phyloP scores from a whole-genome alignment of 2,113 vertebrate species.

The Chaenogobius annularis region DNA sequence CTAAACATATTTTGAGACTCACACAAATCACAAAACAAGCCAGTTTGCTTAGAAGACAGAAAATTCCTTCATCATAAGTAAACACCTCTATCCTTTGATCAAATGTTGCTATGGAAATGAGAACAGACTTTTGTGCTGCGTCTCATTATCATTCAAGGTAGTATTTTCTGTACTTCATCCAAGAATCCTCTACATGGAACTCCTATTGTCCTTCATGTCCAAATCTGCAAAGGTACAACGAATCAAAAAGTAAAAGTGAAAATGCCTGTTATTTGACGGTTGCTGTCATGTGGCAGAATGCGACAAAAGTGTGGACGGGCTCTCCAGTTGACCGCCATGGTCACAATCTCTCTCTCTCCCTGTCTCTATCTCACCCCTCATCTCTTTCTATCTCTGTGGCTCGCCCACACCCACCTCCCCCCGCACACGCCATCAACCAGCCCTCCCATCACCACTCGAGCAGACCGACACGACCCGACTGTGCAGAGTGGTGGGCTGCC shows the following conservation, averaged over 20 bases:
- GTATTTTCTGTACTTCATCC: conserved; percentile 1
- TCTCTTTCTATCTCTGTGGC: not conserved
- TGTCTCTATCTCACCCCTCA: conserved; percentile 16
- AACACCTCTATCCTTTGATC: not conserved
- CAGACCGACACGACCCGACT: conserved; percentile 42
- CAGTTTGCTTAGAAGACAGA: not conserved
- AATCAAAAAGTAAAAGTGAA: not conserved
- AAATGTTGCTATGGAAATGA: conserved; percentile 4
- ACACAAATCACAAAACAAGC: not conserved
- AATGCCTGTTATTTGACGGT: conserved; percentile 5
- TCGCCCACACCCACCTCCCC: not conserved
- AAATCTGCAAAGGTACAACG: not conserved
- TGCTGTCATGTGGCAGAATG: conserved; percentile 7
- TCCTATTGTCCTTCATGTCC: conserved; percentile 2
- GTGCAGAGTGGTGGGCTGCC: conserved; percentile 49
- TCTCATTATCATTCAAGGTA: conserved; percentile 5
- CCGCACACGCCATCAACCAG: not conserved
- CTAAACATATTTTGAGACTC: not conserved
- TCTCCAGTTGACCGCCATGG: conserved; percentile 39
- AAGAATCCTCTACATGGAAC: conserved; percentile 3
- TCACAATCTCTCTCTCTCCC: conserved; percentile 47
- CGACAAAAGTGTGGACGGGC: conserved; percentile 23
- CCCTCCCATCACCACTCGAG: conserved; percentile 7
- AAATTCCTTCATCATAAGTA: not conserved
- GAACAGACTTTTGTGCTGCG: not conserved